Evolutionary conservation across 2,797 vertebrate species (phyloP).

Genomic region (Decapterus maruadsi): DNA sequence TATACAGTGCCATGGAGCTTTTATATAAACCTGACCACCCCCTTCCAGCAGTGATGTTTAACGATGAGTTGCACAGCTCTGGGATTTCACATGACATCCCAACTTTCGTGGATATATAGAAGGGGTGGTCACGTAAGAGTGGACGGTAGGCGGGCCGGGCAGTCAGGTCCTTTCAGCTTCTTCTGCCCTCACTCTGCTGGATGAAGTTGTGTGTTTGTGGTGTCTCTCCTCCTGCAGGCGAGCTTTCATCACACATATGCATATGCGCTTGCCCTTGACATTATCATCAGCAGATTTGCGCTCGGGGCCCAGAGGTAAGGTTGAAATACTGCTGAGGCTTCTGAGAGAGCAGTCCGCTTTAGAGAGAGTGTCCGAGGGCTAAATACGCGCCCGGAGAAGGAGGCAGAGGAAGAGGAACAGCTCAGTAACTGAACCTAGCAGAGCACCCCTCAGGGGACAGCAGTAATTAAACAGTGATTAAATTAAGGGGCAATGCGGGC

Average conservation of each 20-base stretch:
- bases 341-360: conserved; percentile 74
- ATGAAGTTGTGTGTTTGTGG: conserved; percentile 69
- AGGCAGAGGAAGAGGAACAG: conserved; percentile 70
- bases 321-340: conserved; percentile 86
- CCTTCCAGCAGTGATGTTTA: conserved; percentile 51
- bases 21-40: conserved; percentile 48
- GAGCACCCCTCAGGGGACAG: conserved; percentile 81
- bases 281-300: conserved; percentile 85
- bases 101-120: background rate
- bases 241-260: conserved; percentile 77
- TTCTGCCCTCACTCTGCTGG: conserved; percentile 37
- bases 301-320: conserved; percentile 79
- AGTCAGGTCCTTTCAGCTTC: conserved; percentile 9
- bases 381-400: conserved; percentile 69
- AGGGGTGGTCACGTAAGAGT: background rate
- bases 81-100: conserved; percentile 42
- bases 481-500: conserved; percentile 86
- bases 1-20: conserved; percentile 39
- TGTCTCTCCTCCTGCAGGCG: conserved; percentile 65
- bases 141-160: conserved; percentile 2
- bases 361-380: conserved; percentile 79
- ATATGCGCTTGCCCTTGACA: conserved; percentile 85
- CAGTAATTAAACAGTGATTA: conserved; percentile 90
- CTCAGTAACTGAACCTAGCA: conserved; percentile 81
- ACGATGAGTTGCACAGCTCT: conserved; percentile 42